Conservation (phyloP, 2,888 invertebrate genomes). For the Malachius bipustulatus region DNA sequence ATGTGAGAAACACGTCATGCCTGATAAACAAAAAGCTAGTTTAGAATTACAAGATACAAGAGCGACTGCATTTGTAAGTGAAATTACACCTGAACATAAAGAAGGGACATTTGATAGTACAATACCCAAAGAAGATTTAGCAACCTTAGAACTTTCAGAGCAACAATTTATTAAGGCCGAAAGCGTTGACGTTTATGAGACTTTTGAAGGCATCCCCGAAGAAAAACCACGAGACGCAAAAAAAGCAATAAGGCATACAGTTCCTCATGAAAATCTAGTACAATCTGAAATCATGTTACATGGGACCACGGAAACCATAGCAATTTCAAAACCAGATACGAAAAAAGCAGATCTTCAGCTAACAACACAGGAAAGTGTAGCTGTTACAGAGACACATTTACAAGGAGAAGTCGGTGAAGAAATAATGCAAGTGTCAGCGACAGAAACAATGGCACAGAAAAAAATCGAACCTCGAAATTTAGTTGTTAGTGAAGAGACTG, state of each 20-base stretch:
- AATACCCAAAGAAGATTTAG: constrained; percentile 9
- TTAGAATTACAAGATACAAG: constrained; percentile 26
- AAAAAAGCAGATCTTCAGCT: constrained; percentile 27
- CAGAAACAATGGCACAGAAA: neutral
- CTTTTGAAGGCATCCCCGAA: constrained; percentile 25
- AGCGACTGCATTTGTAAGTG: constrained; percentile 27
- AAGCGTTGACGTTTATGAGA: constrained; percentile 18
- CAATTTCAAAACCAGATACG: constrained; percentile 20
- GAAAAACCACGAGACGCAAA: constrained; percentile 19
- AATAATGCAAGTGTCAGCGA: neutral
- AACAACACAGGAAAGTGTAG: constrained; percentile 26
- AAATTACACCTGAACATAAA: constrained; percentile 31
- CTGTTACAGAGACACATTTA: constrained; percentile 20
- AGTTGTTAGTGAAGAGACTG: constrained; percentile 1
- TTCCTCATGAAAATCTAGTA: constrained; percentile 26
- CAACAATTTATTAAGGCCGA: neutral
- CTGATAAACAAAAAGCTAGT: constrained; percentile 26
- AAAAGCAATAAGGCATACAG: constrained; percentile 31
- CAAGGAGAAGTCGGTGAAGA: neutral
- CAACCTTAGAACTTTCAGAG: constrained; percentile 6
- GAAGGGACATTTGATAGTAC: constrained; percentile 26
- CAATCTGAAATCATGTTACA: constrained; percentile 29
- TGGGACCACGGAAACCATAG: constrained; percentile 18
- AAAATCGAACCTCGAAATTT: neutral
- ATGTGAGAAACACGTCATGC: constrained; percentile 23